phyloP scores from a whole-genome alignment of 1,140 invertebrate species.

The Cotesia chilonis region DNA sequence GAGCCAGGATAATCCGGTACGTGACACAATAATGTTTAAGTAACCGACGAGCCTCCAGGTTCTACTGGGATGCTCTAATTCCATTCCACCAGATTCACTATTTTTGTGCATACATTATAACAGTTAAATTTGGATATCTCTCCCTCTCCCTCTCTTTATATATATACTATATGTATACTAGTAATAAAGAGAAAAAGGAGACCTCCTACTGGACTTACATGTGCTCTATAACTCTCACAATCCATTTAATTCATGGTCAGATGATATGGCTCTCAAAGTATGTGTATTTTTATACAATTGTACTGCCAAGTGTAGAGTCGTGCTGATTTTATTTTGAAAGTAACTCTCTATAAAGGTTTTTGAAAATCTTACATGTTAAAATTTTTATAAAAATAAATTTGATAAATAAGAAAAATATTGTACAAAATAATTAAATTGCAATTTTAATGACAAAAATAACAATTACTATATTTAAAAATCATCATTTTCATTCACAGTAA shows the following conservation, averaged over 20 bases:
- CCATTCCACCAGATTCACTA: background rate
- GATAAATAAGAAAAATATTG: too few relatives aligned
- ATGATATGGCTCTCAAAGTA: slow-evolving; percentile 20
- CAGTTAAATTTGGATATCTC: background rate
- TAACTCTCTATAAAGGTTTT: too few relatives aligned
- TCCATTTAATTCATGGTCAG: slow-evolving; percentile 52
- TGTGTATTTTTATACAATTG: too few relatives aligned
- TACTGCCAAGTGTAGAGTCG: too few relatives aligned
- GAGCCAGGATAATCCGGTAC: slow-evolving; percentile 47
- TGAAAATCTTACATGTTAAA: too few relatives aligned
- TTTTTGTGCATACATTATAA: background rate
- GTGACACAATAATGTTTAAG: slow-evolving; percentile 42
- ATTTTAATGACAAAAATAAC: too few relatives aligned
- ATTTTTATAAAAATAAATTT: too few relatives aligned
- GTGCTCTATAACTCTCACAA: slow-evolving; percentile 50
- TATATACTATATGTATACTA: background rate
- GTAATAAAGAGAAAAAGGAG: slow-evolving; percentile 23
- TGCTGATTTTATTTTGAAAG: too few relatives aligned
- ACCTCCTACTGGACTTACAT: slow-evolving; percentile 43
- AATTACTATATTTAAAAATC: too few relatives aligned
- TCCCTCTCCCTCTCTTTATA: too few relatives aligned
- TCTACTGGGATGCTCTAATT: background rate
- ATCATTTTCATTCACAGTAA: too few relatives aligned
- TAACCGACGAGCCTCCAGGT: slow-evolving; percentile 45
- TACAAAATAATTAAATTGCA: too few relatives aligned